phyloP scores from a whole-genome alignment of 1,140 invertebrate genomes.

The Macrobrachium rosenbergii region DNA sequence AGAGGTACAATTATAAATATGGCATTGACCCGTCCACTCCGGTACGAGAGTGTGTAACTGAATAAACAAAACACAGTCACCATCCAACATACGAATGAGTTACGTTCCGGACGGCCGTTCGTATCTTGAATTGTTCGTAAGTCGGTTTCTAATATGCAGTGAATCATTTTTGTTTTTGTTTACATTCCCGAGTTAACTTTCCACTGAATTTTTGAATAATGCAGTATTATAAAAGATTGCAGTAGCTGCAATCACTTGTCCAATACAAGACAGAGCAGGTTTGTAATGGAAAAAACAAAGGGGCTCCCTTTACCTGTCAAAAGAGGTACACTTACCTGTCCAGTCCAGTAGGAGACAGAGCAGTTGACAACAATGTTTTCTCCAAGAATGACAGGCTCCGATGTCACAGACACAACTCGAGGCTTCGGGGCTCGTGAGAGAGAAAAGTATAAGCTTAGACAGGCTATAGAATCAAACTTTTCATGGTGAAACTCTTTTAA shows the following conservation, averaged over 20 bases:
- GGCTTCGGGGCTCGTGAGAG: slow-evolving; percentile 45
- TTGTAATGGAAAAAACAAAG: background rate
- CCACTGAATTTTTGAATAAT: no score
- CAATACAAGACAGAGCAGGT: background rate
- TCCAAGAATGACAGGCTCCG: slow-evolving; percentile 15
- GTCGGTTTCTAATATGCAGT: no score
- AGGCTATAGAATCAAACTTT: background rate
- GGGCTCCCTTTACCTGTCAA: background rate
- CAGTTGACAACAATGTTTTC: slow-evolving; percentile 29
- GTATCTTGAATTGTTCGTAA: no score
- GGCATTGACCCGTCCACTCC: no score
- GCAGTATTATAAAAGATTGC: no score
- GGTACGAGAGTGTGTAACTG: no score
- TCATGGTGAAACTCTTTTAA: background rate
- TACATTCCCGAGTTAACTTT: no score
- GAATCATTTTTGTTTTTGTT: no score
- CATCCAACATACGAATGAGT: no score
- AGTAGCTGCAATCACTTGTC: background rate
- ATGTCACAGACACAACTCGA: slow-evolving; percentile 30
- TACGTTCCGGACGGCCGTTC: no score
- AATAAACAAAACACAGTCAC: no score
- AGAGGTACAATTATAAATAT: no score
- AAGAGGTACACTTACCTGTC: slow-evolving; percentile 9
- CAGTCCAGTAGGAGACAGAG: slow-evolving; percentile 37
- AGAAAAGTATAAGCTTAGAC: background rate